Base-by-base conservation (phyloP, 2,888 invertebrate genomes). In the Rhaphigaster nebulosa region DNA sequence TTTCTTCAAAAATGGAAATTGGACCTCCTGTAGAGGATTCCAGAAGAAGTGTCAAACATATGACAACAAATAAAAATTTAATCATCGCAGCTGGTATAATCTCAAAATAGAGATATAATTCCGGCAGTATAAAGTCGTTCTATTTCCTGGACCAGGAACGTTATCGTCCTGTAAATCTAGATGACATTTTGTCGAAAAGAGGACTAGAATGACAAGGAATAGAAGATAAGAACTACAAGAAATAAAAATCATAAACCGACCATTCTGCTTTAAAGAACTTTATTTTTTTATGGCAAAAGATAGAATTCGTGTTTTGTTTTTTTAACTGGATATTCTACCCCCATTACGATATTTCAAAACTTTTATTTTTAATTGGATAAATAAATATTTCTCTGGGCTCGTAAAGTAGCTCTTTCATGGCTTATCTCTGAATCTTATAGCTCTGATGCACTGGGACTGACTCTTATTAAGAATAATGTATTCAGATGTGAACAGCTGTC, bases 381-480 rank as follows among this genome's bases (percentile, higher is more conserved):
- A 65, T 65, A 65, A 29, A 65, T 65, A 65, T 15, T 65, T 13
- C 65, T 29, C 29, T 65, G 15, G 29, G 29, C n/a, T 65, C 65
- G 29, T 65, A 29, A 65, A 65, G 29, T 29, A 29, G 65, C 2
- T 29, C 29, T 29, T 65, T 65, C 29, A 13, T 15, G 65, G 65
- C 65, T 29, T 1, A 65, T 65, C 65, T 65, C 65, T 15, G 1
- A 15, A 65, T 65, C 65, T 65, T 29, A 3, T 65, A 65, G n/a
- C n/a, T 4, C 60, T 60, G 60, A 60, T 60, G 60, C 29, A 65
- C 65, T n/a, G 15, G 29, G 15, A 29, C 65, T 29, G 15, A 26
- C 29, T 65, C 65, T 65, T 65, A 65, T 65, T 65, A 65, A 29
- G 29, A 65, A 65, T 65, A 65, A 65, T 65, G 29, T 65, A 65